Percentiles rank a stretch among this genome's conserved stretches.
These are phyloP conservation scores for Alligator sinensis DNA, from an alignment of 2,113 vertebrate species.

Conservation along the genomic window DNA sequence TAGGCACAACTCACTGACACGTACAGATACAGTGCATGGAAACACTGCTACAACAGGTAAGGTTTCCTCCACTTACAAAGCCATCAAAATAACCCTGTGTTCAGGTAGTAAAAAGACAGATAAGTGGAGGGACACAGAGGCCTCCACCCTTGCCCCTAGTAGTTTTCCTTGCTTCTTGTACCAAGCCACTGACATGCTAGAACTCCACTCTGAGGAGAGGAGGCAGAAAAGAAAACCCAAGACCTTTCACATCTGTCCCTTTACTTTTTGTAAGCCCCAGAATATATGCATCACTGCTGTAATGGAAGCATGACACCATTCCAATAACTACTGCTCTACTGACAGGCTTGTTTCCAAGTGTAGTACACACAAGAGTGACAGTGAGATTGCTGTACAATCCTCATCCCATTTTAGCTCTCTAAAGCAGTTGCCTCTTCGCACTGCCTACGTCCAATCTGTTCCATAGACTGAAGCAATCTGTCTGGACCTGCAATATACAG, in stretches of 20 bases:
- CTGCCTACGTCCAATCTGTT: background rate
- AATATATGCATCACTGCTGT: background rate
- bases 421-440: background rate
- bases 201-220: background rate
- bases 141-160: background rate
- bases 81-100: fast-evolving
- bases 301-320: background rate
- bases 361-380: background rate
- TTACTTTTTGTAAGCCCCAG: background rate
- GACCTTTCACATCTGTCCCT: background rate
- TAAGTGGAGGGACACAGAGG: background rate
- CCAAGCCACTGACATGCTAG: background rate
- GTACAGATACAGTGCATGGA: too few relatives aligned
- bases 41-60: fast-evolving
- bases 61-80: background rate
- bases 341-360: background rate
- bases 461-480: background rate
- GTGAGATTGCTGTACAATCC: background rate
- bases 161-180: background rate
- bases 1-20: too few relatives aligned
- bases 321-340: background rate
- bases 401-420: background rate
- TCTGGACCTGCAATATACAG: fast-evolving
- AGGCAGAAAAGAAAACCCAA: background rate
- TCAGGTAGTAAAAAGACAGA: too few relatives aligned